These are phyloP conservation scores for Calephelis nemesis DNA, from an alignment of 1,140 invertebrate species.

Conservation along the genomic window DNA sequence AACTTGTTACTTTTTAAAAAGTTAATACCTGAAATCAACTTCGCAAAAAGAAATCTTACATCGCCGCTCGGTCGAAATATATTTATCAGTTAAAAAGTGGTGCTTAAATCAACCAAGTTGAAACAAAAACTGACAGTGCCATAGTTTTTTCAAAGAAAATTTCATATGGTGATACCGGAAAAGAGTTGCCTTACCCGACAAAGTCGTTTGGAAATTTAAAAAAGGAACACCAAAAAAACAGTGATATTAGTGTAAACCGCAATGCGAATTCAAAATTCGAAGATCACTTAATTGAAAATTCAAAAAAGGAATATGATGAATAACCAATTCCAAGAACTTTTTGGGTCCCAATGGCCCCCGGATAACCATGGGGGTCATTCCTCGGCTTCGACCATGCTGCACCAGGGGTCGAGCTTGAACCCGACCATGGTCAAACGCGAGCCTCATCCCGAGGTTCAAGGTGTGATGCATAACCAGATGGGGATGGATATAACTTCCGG, in stretches of 20 bases:
- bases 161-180: conserved; percentile 53
- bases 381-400: conserved; percentile 70
- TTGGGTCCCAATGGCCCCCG: conserved; percentile 76
- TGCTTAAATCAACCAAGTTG: conserved; percentile 64
- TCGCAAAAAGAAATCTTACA: conserved; percentile 73
- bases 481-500: conserved; percentile 66
- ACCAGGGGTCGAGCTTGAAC: conserved; percentile 49
- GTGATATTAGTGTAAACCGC: conserved; percentile 59
- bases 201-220: conserved; percentile 55
- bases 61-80: conserved; percentile 67
- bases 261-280: conserved; percentile 68
- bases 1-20: conserved; percentile 74
- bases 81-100: conserved; percentile 70
- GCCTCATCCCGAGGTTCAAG: conserved; percentile 52
- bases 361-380: conserved; percentile 73
- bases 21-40: conserved; percentile 74
- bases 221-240: conserved; percentile 48
- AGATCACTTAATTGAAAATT: conserved; percentile 44
- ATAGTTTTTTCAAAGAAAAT: conserved; percentile 63
- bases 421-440: conserved; percentile 66
- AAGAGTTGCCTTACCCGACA: conserved; percentile 68
- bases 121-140: conserved; percentile 55
- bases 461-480: conserved; percentile 64
- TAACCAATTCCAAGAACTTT: conserved; percentile 73
- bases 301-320: conserved; percentile 54